Conservation (phyloP, 1,140 invertebrate species). For the Drosophila pallidifrons region DNA sequence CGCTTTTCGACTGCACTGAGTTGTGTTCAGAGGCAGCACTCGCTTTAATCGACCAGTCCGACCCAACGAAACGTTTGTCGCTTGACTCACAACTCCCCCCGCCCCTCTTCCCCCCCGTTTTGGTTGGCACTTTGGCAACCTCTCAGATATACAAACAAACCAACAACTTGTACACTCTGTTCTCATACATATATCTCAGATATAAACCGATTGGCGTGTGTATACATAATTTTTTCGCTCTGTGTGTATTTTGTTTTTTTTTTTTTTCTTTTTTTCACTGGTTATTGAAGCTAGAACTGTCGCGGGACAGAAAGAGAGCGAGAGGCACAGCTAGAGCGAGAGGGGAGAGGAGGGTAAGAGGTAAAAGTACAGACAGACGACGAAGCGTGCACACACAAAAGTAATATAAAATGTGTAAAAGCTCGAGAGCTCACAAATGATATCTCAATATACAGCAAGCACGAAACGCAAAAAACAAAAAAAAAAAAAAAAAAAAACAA, state of each 20-base stretch:
- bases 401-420: slow-evolving; percentile 28
- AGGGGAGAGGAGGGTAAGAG: neutral
- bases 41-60: slow-evolving; percentile 47
- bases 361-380: slow-evolving; percentile 22
- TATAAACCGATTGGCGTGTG: slow-evolving; percentile 53
- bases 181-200: slow-evolving; percentile 27
- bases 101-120: neutral
- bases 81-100: slow-evolving; percentile 7
- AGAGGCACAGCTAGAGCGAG: too few species aligned
- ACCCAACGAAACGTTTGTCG: slow-evolving; percentile 38
- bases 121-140: neutral
- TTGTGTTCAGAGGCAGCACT: slow-evolving; percentile 12
- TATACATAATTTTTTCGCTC: slow-evolving; percentile 51
- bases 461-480: too few species aligned
- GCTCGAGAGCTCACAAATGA: slow-evolving; percentile 31
- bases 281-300: slow-evolving; percentile 28
- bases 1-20: neutral
- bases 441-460: slow-evolving; percentile 31
- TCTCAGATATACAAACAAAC: slow-evolving; percentile 22
- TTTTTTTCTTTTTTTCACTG: slow-evolving; percentile 2
- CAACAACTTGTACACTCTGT: neutral
- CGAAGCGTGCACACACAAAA: slow-evolving; percentile 18
- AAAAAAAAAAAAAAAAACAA: too few species aligned
- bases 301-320: too few species aligned
- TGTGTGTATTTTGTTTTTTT: slow-evolving; percentile 25